Percentiles rank a stretch among this genome's conserved stretches.
phyloP scores from a whole-genome alignment of 2,113 vertebrate species.

The Bubo scandiacus region DNA sequence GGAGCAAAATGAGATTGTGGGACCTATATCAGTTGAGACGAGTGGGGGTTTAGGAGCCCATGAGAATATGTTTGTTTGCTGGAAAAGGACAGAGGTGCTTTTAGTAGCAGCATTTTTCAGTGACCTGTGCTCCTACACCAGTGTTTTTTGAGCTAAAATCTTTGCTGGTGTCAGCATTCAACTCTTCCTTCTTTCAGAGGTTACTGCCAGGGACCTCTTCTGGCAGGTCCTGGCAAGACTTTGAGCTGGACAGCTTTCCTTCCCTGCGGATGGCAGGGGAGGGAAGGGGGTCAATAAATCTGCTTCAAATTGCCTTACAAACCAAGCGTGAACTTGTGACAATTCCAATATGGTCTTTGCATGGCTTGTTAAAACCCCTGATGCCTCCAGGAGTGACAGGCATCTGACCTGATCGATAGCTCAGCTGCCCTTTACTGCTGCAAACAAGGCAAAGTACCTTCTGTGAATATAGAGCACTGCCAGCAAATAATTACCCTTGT shows the following conservation, averaged over 20 bases:
- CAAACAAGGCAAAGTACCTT: neutral
- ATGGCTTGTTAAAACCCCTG: neutral
- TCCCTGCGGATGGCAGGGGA: neutral
- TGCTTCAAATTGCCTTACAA: neutral
- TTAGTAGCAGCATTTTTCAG: neutral
- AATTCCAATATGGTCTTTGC: neutral
- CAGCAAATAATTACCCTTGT: neutral
- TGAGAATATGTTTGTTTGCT: neutral
- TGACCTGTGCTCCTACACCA: neutral
- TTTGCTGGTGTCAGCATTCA: neutral
- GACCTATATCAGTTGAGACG: neutral
- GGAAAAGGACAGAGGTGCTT: neutral
- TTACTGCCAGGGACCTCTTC: neutral
- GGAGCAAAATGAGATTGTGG: neutral
- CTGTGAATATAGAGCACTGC: neutral
- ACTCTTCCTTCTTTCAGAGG: neutral
- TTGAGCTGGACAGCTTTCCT: neutral
- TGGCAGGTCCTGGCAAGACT: neutral
- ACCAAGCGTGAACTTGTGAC: neutral
- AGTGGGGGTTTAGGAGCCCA: neutral
- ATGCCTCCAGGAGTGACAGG: neutral
- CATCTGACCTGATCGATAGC: neutral
- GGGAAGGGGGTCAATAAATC: constrained; percentile 3
- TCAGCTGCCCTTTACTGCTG: neutral
- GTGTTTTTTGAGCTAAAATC: neutral